Evolutionary conservation across 2,797 vertebrate genomes (phyloP).

Genomic region (Selene dorsalis): DNA sequence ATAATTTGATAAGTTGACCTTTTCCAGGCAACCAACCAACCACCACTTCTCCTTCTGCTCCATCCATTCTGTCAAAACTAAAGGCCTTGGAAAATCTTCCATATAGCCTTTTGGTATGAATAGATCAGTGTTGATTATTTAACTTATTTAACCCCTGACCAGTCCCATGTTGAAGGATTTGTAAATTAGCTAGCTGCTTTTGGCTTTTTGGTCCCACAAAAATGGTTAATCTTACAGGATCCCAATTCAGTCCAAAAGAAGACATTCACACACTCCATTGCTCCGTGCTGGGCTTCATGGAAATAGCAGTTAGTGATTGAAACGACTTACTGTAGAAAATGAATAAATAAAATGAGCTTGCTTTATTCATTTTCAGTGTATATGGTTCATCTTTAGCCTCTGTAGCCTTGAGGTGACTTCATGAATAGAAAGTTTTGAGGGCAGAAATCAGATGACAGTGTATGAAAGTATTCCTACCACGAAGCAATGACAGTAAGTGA

Average conservation of each 20-base stretch:
- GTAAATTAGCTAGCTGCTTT: background rate
- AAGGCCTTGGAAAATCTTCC: background rate
- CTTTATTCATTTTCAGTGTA: background rate
- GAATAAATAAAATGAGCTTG: background rate
- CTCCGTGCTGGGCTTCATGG: background rate
- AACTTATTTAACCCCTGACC: background rate
- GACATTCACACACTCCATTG: background rate
- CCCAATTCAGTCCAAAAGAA: background rate
- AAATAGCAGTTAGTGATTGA: background rate
- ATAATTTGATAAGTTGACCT: slow-evolving; percentile 34
- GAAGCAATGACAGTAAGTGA: background rate
- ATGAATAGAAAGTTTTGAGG: background rate
- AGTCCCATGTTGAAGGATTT: background rate
- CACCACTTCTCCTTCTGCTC: background rate
- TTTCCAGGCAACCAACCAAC: slow-evolving; percentile 33
- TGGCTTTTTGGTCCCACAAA: background rate
- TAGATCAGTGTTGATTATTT: background rate
- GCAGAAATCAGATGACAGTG: background rate
- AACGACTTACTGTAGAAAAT: background rate
- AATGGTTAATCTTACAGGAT: background rate
- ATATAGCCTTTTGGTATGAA: background rate
- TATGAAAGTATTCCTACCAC: background rate
- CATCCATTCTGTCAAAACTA: background rate
- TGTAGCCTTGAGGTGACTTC: background rate
- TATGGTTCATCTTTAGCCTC: background rate